Evolutionary conservation across 2,113 vertebrate genomes (phyloP), one percentile per base, ranked within the genome.

Genomic region (Marmota flaviventris): DNA sequence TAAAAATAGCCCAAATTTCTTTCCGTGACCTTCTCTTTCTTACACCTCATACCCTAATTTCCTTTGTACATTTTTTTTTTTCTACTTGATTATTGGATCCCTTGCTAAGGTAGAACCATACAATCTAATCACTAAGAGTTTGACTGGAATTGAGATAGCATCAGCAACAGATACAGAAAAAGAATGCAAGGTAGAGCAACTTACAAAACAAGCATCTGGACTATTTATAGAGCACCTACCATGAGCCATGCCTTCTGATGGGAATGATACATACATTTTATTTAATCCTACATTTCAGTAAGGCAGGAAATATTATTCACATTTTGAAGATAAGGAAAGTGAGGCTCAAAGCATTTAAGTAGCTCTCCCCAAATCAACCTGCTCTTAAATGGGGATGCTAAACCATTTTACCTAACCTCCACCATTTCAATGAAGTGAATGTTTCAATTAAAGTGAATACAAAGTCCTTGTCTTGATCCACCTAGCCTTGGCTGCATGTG

Each of bases 261-360:
- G 51, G n/a, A 82, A 48, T 0, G 25, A 77, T 37, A 17, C 12
- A 78, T 20, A 22, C 2, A 22, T 89, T 93, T 91, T 88, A 27
- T 53, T 92, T 84, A 89, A 76, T 63, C 45, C 16, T 78, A 39
- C 4, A 85, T 42, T 45, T 45, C 27, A 34, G 0, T 27, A 89
- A 96, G 11, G 8, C 27, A 85, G 61, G 1, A 83, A 85, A 88
- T 76, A 42, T 72, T 76, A 79, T 53, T 93, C 14, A 77, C 12
- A 53, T 51, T 91, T 90, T 95, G 85, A 88, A 95, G 82, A 73
- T 37, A 97, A 78, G 29, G 13, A 96, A 91, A 83, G 14, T 5
- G 22, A 89, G 29, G 14, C 27, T 94, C 24, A 42, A 72, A 84
- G 82, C 8, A 34, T 73, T 96, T 70, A 48, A 85, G 7, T 61